Percentiles rank a stretch among this genome's conserved stretches.
Conservation (phyloP, 1,140 invertebrate genomes). For the Anastrepha obliqua region DNA sequence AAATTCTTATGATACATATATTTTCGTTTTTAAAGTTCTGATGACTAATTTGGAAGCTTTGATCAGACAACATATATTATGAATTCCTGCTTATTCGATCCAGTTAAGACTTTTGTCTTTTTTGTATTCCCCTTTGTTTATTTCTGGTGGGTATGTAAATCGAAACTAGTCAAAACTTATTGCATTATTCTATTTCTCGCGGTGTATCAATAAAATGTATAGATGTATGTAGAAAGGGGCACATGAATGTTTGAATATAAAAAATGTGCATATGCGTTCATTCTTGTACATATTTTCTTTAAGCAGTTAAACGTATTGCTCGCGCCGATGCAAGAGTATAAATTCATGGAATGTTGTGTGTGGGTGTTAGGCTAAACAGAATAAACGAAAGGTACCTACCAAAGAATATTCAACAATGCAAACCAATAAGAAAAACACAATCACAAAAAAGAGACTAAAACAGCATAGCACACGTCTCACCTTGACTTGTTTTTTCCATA, state of each 20-base stretch:
- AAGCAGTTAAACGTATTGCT: neutral
- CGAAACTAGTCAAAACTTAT: neutral
- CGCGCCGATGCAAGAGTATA: neutral
- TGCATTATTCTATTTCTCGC: neutral
- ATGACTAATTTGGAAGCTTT: too few species aligned
- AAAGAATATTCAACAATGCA: constrained; percentile 4
- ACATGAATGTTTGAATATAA: too few species aligned
- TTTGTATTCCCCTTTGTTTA: too few species aligned
- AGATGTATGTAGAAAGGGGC: too few species aligned
- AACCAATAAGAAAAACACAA: neutral
- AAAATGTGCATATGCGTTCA: too few species aligned
- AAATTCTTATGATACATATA: too few species aligned
- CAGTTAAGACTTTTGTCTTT: too few species aligned
- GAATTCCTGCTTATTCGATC: too few species aligned
- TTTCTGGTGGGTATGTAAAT: neutral
- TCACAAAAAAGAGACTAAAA: neutral
- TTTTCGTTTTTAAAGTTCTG: too few species aligned
- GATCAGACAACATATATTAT: too few species aligned
- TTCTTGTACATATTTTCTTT: neutral
- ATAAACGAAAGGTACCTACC: neutral
- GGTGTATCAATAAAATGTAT: neutral
- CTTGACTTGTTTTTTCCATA: constrained; percentile 29
- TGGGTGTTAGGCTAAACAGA: constrained; percentile 6
- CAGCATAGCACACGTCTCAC: constrained; percentile 7
- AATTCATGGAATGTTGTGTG: constrained; percentile 30